These are phyloP conservation scores for Phrynocephalus vlangalii DNA, from an alignment of 2,797 vertebrate species.

Conservation along the genomic window DNA sequence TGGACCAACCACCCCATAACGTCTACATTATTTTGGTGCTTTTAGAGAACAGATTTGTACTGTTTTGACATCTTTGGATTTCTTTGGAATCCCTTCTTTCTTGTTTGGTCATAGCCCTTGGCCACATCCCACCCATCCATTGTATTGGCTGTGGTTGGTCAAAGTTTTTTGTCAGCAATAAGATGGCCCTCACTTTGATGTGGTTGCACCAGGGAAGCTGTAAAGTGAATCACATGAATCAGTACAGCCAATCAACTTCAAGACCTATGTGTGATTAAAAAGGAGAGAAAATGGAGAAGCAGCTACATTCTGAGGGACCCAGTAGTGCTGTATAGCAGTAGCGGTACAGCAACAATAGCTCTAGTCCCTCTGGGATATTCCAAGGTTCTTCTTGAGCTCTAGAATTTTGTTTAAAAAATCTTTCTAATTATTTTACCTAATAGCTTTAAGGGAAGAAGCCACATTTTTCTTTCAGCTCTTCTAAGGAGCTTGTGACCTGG, in stretches of 20 bases:
- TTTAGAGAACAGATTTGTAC: not conserved
- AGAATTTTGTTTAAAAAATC: too few species aligned
- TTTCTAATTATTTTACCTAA: too few species aligned
- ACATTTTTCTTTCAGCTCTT: not conserved
- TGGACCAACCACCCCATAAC: not conserved
- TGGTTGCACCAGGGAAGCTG: not conserved
- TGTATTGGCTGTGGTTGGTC: not conserved
- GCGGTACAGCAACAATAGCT: not conserved
- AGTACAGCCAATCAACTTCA: not conserved
- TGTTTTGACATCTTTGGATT: not conserved
- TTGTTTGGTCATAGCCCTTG: not conserved
- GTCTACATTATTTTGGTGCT: not conserved
- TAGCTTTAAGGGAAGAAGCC: not conserved
- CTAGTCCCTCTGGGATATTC: not conserved
- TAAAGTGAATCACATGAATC: not conserved
- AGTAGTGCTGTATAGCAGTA: not conserved
- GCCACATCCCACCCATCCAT: not conserved
- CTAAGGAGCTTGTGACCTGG: not conserved
- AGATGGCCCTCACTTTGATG: not conserved
- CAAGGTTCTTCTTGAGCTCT: not conserved
- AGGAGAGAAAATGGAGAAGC: not conserved
- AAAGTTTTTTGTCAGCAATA: not conserved
- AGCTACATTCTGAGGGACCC: not conserved
- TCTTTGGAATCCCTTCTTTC: too few species aligned
- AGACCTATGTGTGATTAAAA: not conserved